Evolutionary conservation across 1,140 invertebrate genomes (phyloP), one percentile per base, ranked within the genome.

Genomic region (Micrasema minimum): DNA sequence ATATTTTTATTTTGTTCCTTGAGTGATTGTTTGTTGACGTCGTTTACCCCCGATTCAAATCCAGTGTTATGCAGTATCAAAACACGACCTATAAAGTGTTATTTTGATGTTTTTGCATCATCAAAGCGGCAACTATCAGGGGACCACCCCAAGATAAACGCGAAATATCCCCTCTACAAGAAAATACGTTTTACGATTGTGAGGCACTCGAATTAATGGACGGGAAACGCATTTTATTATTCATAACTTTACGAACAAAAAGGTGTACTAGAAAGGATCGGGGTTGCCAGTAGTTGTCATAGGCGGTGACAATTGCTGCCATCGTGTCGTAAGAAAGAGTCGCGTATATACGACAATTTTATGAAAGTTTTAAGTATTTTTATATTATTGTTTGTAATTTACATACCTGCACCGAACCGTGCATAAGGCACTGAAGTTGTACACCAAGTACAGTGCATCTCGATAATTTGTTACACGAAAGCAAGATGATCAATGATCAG

Each of bases 161-260:
- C 16, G 1, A 11, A 16, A 35, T 38, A 18, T 26, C 26, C 14
- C 14, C 14, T n/a, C 6, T 10, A 59, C 31, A 5, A 37, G 53
- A 57, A 57, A 57, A 38, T 3, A 59, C 14, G 12, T 38, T 59
- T 59, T 38, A 59, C 14, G 55, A 59, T 59, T 38, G 41, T 16
- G 57, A 41, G 59, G 26, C 59, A 38, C 53, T 57, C 53, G 53
- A 37, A 1, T 57, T 57, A 35, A 57, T 46, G 59, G 20, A 6
- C 43, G 23, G 59, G 59, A 64, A 64, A 64, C 43, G 12, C 16
- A 64, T 64, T 64, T 26, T 9, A 48, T 16, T 46, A 46, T 16
- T 46, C 43, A 64, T 48, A 64, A 45, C 38, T 22, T 37, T n/a
- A n/a, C 31, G 12, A 41, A 59, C 16, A 59, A 59, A 41, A 38